A percentile compares a stretch with the other conserved stretches of the same genome.
These are phyloP conservation scores for Guaruba guarouba DNA, from an alignment of 2,113 vertebrate species.

Conservation along the genomic window DNA sequence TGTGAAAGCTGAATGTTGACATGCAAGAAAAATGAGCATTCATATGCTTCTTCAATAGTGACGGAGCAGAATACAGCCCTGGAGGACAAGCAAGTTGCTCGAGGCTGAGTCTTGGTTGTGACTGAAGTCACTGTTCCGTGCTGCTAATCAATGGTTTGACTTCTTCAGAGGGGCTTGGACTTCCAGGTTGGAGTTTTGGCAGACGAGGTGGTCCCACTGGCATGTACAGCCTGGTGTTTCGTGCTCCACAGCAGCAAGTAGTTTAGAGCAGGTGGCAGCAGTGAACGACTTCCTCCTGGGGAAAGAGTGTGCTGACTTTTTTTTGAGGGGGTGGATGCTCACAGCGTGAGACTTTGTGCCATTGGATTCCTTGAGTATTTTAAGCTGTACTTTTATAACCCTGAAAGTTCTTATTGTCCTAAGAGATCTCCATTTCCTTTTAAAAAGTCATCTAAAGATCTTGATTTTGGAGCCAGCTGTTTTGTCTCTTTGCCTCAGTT, in stretches of 20 bases:
- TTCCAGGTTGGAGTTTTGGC: neutral
- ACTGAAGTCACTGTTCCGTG: neutral
- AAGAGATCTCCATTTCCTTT: neutral
- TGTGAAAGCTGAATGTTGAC: neutral
- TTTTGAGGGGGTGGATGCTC: neutral
- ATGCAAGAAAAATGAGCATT: neutral
- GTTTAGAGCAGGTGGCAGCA: neutral
- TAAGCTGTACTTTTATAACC: neutral
- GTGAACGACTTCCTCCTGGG: neutral
- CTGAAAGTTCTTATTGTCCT: neutral
- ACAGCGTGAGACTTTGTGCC: neutral
- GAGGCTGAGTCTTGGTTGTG: neutral
- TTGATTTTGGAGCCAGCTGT: neutral
- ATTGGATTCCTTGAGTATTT: neutral
- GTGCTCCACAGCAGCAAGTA: fast-evolving
- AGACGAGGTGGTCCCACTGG: neutral
- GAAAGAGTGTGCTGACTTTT: neutral
- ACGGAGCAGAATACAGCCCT: neutral
- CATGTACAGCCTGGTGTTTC: neutral
- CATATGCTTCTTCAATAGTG: neutral
- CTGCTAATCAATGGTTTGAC: neutral
- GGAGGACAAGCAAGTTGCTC: neutral
- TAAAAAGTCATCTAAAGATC: neutral
- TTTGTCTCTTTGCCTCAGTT: neutral
- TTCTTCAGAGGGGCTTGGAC: neutral